Conservation (phyloP, 2,797 vertebrate genomes). For the Enteromius anoplus region DNA sequence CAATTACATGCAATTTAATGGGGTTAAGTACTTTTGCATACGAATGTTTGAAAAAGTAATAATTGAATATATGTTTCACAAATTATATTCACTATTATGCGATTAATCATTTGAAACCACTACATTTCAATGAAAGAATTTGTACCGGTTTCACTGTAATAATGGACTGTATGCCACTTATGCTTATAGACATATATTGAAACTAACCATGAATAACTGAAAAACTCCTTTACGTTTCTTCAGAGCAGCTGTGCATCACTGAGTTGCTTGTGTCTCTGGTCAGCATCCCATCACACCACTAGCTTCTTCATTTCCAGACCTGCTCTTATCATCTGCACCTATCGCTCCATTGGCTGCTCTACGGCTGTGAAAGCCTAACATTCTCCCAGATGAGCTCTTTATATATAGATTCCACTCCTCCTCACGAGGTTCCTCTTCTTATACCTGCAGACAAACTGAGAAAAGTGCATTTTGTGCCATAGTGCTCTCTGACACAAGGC, state of each 20-base stretch:
- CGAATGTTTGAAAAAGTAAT: background rate
- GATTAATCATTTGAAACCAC: too few species aligned
- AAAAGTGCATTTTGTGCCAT: constrained; percentile 21
- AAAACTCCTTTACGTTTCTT: background rate
- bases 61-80: background rate
- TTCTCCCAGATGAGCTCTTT: constrained; percentile 19
- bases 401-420: constrained; percentile 22
- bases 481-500: constrained; percentile 8
- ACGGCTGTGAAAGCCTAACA: constrained; percentile 22
- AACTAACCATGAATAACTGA: background rate
- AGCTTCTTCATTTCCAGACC: constrained; percentile 42
- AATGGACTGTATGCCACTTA: background rate
- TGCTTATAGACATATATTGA: background rate
- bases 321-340: constrained; percentile 46
- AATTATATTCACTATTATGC: background rate
- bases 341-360: constrained; percentile 33
- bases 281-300: constrained; percentile 51
- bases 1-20: background rate
- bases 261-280: constrained; percentile 34
- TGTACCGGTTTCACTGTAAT: background rate
- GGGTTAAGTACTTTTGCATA: background rate
- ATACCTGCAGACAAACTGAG: constrained; percentile 26
- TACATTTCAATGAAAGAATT: background rate
- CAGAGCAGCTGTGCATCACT: background rate
- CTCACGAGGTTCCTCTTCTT: background rate